Conservation (phyloP, 2,113 vertebrate genomes). For the Spermophilus dauricus region DNA sequence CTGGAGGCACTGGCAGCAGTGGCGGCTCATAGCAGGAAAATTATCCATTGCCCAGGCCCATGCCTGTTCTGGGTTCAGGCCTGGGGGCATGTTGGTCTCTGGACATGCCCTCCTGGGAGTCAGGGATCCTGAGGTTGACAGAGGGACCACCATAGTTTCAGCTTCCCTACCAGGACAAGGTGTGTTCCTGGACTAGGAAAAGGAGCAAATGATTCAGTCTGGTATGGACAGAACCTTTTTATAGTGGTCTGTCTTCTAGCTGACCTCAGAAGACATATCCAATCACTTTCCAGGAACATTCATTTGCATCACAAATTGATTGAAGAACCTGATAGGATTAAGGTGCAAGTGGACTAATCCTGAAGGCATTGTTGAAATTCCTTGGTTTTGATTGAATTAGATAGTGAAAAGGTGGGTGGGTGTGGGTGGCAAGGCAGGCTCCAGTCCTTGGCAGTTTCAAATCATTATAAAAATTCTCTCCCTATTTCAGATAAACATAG, state of each 20-base stretch:
- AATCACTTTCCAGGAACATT: not conserved
- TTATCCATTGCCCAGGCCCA: slow-evolving; percentile 23
- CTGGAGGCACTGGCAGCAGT: not conserved
- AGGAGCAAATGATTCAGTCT: not conserved
- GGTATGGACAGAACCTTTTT: fast-evolving
- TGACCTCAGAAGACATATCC: not conserved
- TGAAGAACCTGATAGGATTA: not conserved
- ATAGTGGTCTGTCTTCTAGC: not conserved
- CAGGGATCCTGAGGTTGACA: fast-evolving
- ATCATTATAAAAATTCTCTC: not conserved
- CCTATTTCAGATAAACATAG: not conserved
- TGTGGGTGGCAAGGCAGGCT: not conserved
- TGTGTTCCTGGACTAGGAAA: fast-evolving
- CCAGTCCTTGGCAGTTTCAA: not conserved
- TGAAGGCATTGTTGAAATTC: no score
- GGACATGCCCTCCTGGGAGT: fast-evolving
- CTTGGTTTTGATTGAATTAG: not conserved
- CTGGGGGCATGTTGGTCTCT: not conserved
- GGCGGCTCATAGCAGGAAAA: not conserved
- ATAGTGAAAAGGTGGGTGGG: not conserved
- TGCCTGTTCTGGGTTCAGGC: not conserved
- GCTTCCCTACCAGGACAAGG: fast-evolving
- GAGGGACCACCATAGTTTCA: not conserved
- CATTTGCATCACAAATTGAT: not conserved
- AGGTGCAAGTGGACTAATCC: not conserved